These are phyloP conservation scores for Apis florea DNA, from an alignment of 1,140 invertebrate species.

Conservation along the genomic window DNA sequence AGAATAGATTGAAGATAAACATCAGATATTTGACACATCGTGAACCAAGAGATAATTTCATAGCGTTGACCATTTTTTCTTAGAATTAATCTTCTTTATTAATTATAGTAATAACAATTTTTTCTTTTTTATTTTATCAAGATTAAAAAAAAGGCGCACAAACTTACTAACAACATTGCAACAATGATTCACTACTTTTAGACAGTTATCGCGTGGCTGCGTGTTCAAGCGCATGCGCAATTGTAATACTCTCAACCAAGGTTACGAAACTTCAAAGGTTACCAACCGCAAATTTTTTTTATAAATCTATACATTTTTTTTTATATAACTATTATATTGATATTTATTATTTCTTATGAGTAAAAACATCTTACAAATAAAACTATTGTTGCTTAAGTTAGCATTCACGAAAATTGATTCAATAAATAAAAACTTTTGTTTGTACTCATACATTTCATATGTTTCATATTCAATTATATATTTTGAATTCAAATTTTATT, in stretches of 20 bases:
- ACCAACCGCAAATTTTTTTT: slow-evolving; percentile 17
- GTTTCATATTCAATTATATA: too few species aligned
- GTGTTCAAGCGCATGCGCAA: not conserved
- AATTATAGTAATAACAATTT: not conserved
- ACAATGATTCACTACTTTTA: slow-evolving; percentile 27
- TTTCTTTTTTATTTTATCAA: not conserved
- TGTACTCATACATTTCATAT: too few species aligned
- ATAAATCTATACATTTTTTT: not conserved
- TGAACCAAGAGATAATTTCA: slow-evolving; percentile 77
- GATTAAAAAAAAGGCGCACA: slow-evolving; percentile 25
- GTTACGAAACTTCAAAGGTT: slow-evolving; percentile 47
- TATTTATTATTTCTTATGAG: not conserved
- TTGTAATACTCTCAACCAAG: slow-evolving; percentile 7
- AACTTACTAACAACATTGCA: slow-evolving; percentile 48
- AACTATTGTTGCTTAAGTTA: not conserved
- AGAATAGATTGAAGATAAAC: slow-evolving; percentile 85
- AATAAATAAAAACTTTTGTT: too few species aligned
- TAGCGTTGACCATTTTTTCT: slow-evolving; percentile 61
- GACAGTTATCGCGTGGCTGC: slow-evolving; percentile 33
- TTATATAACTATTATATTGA: not conserved
- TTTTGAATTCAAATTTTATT: too few species aligned
- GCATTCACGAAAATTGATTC: not conserved
- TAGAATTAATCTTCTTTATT: not conserved
- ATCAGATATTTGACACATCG: slow-evolving; percentile 84
- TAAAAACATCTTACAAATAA: not conserved